Conservation (phyloP, 2,113 vertebrate species). For the Petaurus breviceps region DNA sequence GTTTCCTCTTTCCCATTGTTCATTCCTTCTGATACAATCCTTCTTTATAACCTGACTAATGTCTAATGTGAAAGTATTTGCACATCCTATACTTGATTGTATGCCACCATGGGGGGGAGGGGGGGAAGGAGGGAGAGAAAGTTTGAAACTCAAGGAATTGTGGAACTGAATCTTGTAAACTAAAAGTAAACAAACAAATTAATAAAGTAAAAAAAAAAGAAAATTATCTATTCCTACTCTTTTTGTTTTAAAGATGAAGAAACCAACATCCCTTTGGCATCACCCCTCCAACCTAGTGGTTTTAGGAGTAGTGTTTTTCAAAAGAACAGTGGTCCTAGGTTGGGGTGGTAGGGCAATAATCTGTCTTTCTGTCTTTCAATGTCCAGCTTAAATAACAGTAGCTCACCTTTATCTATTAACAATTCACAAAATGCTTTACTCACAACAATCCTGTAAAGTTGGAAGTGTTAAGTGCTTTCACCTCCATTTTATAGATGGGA, state of each 20-base stretch:
- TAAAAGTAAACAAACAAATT: no score
- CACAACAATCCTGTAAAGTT: not conserved
- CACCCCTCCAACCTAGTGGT: not conserved
- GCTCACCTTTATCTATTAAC: not conserved
- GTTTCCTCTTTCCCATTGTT: no score
- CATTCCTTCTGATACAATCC: no score
- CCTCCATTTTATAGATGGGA: not conserved
- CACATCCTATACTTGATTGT: no score
- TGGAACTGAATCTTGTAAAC: no score
- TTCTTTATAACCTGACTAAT: no score
- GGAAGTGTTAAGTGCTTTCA: not conserved
- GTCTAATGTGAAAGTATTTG: no score
- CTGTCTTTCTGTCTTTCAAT: not conserved
- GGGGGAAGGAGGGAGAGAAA: no score
- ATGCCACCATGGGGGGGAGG: no score
- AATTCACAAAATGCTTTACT: not conserved
- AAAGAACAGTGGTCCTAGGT: not conserved
- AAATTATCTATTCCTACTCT: not conserved
- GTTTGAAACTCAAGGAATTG: no score
- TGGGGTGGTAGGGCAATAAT: not conserved
- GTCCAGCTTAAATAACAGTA: not conserved
- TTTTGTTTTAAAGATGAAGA: not conserved
- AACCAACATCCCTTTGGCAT: not conserved
- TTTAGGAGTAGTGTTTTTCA: not conserved
- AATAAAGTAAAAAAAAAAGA: not conserved